These are phyloP conservation scores for Anseranas semipalmata DNA, from an alignment of 2,113 vertebrate species.

Conservation along the genomic window DNA sequence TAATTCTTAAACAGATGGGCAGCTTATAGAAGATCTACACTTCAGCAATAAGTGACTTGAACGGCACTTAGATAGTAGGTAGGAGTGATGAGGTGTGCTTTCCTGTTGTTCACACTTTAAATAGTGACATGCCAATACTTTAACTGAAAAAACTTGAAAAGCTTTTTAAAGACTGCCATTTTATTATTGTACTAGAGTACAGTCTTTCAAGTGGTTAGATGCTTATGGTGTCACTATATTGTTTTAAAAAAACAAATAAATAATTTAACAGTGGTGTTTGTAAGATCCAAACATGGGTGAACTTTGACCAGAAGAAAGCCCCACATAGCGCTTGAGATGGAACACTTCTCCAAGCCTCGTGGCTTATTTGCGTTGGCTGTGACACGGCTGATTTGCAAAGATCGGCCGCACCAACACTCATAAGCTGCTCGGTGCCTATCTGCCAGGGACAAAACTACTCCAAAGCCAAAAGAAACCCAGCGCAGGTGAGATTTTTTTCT, in stretches of 20 bases:
- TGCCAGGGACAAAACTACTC: accelerated
- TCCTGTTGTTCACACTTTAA: neutral
- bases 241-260: neutral
- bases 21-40: neutral
- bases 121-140: neutral
- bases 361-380: accelerated
- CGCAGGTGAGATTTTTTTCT: neutral
- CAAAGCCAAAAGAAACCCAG: neutral
- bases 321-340: neutral
- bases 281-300: neutral
- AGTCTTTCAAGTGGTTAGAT: neutral
- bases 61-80: neutral
- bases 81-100: neutral
- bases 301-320: neutral
- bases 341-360: neutral
- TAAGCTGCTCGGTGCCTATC: neutral
- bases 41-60: neutral
- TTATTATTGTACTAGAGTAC: neutral
- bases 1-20: neutral
- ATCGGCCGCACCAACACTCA: neutral
- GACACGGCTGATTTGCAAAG: neutral
- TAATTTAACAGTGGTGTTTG: neutral
- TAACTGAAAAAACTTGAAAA: neutral
- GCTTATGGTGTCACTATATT: neutral
- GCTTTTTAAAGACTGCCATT: neutral